These are phyloP conservation scores for Rhynchotus rufescens DNA, from an alignment of 2,797 vertebrate genomes.

Conservation along the genomic window DNA sequence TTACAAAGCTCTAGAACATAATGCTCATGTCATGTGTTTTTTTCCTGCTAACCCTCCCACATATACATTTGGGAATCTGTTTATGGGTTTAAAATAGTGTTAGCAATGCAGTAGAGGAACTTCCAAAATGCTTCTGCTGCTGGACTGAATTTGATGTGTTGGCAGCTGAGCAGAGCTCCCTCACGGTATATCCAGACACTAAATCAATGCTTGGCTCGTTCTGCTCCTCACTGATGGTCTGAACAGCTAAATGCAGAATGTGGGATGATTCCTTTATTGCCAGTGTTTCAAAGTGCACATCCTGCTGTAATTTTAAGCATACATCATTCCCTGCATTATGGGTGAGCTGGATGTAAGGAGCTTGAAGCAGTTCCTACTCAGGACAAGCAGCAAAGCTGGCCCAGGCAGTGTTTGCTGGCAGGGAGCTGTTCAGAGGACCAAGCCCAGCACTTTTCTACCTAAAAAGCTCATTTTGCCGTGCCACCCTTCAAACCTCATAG, in stretches of 20 bases:
- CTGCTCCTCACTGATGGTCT: background rate
- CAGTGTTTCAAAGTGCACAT: background rate
- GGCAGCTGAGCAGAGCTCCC: background rate
- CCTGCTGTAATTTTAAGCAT: background rate
- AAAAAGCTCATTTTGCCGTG: background rate
- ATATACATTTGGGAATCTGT: background rate
- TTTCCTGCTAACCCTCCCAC: background rate
- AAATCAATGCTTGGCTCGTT: background rate
- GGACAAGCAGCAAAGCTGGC: background rate
- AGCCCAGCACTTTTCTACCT: background rate
- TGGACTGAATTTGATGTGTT: background rate
- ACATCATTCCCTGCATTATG: background rate
- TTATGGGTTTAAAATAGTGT: background rate
- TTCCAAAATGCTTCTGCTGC: background rate
- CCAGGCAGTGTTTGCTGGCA: background rate
- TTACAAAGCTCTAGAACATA: background rate
- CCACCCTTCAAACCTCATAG: background rate
- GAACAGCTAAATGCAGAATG: background rate
- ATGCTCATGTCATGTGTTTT: background rate
- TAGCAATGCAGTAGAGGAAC: background rate
- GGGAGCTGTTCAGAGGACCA: slow-evolving; percentile 7
- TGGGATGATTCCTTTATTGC: background rate
- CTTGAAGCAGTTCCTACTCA: background rate
- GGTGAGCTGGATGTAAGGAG: background rate
- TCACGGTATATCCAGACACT: background rate